Conservation (phyloP, 2,113 vertebrate species). For the Archilochus colubris region DNA sequence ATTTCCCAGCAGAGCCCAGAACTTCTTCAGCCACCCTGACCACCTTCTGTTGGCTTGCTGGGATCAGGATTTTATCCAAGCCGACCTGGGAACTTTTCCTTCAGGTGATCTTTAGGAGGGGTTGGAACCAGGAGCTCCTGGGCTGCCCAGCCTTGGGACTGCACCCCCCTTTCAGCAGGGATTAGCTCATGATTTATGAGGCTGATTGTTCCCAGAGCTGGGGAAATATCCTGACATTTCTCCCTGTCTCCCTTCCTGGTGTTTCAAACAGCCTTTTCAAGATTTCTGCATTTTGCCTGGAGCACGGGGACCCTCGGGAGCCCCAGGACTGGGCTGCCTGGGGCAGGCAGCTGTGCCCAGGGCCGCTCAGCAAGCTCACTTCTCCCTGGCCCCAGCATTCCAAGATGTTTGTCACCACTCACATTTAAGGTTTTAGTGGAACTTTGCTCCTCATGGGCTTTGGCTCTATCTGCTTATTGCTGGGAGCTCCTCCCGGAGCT, state of each 20-base stretch:
- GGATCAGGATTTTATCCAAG: background rate
- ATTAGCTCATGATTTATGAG: background rate
- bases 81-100: background rate
- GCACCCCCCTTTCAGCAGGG: fast-evolving
- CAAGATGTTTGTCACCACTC: background rate
- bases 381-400: background rate
- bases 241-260: background rate
- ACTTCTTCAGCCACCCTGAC: background rate
- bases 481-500: background rate
- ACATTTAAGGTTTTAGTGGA: background rate
- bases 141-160: background rate
- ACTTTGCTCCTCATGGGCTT: background rate
- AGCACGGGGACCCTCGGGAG: background rate
- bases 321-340: background rate
- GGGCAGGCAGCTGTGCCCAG: slow-evolving; percentile 13
- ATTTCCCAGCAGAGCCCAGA: background rate
- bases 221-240: slow-evolving; percentile 23
- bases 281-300: background rate
- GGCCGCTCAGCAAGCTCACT: background rate
- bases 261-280: background rate
- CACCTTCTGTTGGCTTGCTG: background rate
- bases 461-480: background rate
- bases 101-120: background rate
- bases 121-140: background rate
- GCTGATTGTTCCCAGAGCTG: background rate